Base-by-base conservation (phyloP, 2,888 invertebrate genomes). In the Branchellion lobata region DNA sequence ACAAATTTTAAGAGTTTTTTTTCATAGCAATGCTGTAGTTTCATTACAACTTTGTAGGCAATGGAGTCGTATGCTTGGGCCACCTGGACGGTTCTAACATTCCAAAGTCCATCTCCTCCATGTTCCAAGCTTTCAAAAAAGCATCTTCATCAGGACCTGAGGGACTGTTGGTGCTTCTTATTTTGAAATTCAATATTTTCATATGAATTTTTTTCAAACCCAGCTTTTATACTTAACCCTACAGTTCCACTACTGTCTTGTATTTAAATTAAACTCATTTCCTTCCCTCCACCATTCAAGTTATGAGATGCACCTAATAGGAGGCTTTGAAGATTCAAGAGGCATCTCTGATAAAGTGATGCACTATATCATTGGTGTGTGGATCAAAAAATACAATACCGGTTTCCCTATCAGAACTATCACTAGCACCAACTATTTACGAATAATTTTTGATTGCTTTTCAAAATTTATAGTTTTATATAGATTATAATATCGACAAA, bases 291-390 rank as follows among this genome's bases (percentile, higher is more conserved):
- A n/a, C n/a, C 34, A 81, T 77, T 84, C 83, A 57, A 91, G 95
- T 83, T 90, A 95, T 79, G 95, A 96, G 88, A 89, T 96, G 83
- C 94, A 95, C 87, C 89, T 96, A 81, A 92, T 94, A 83, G 96
- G 96, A 80, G 96, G 95, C 68, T 96, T 94, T 89, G 92, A 92
- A 81, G 96, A 96, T 88, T 91, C 92, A 1, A 92, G 93, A 84
- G 91, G 93, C 84, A 93, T 93, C 87, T 94, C 94, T 11, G 94
- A 95, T 86, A 93, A 94, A 86, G 91, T 96, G 78, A 94, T 95
- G 87, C 92, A 92, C 85, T 92, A 92, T 88, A 92, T 96, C 85
- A 92, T 96, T 90, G 91, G 96, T 93, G 89, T 91, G 92, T 90
- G 76, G 5, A 29, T 5, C 34, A 18, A 31, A 68, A n/a, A 68